Conservation (phyloP, 2,113 vertebrate species). For the Barbus barbus region DNA sequence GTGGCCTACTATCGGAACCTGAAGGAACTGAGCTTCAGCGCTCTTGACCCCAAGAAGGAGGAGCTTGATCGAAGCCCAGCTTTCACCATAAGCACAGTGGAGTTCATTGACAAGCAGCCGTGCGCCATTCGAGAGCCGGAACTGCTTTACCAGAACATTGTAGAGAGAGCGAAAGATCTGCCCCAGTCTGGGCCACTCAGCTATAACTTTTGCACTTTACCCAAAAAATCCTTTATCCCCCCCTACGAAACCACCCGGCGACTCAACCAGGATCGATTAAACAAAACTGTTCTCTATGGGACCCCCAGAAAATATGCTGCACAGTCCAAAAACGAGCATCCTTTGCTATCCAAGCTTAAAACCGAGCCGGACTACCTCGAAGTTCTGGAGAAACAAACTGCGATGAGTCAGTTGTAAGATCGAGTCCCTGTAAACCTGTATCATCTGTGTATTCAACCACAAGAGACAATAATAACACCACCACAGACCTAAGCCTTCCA, state of each 20-base stretch:
- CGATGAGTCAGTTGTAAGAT: conserved; percentile 92
- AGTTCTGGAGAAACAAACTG: conserved; percentile 99
- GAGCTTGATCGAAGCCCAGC: conserved; percentile 80
- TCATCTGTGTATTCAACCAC: conserved; percentile 65
- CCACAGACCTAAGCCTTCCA: conserved; percentile 61
- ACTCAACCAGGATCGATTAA: conserved; percentile 90
- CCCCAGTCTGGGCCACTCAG: conserved; percentile 83
- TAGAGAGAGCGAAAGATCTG: conserved; percentile 88
- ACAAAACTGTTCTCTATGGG: conserved; percentile 94
- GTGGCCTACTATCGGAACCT: conserved; percentile 93
- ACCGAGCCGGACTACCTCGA: conserved; percentile 98
- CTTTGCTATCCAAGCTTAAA: conserved; percentile 90
- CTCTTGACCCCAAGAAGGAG: conserved; percentile 83
- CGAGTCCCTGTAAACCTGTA: conserved; percentile 58
- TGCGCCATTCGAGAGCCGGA: conserved; percentile 74
- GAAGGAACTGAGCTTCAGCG: conserved; percentile 87
- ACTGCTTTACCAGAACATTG: conserved; percentile 93
- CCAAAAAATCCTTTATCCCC: conserved; percentile 91
- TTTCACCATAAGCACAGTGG: conserved; percentile 91
- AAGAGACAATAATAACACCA: conserved; percentile 58
- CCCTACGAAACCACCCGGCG: conserved; percentile 86
- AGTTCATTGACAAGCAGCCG: conserved; percentile 86
- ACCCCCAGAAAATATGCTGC: conserved; percentile 94
- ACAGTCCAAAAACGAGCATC: conserved; percentile 86
- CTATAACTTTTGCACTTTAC: conserved; percentile 98